Percentiles rank a stretch among this genome's conserved stretches.
Evolutionary conservation across 2,113 vertebrate species (phyloP).

Genomic region (Onychostoma macrolepis): DNA sequence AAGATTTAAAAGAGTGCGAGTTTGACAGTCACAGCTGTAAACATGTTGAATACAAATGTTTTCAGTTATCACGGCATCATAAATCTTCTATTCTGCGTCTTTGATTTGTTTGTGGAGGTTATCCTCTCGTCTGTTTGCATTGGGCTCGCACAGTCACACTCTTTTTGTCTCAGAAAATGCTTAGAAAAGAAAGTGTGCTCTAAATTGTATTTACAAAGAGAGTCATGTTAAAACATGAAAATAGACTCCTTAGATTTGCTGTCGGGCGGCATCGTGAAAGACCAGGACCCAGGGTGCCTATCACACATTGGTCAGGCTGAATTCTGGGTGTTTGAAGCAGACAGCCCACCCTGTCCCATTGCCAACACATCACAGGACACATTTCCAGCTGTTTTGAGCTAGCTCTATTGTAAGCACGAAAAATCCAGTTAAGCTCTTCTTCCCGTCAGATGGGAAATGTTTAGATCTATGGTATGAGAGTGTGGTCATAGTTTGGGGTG

Average conservation of each 20-base stretch:
- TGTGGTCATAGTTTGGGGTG: background rate
- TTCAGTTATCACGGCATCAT: background rate
- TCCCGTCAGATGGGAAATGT: background rate
- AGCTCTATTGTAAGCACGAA: background rate
- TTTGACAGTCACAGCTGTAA: background rate
- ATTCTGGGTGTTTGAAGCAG: background rate
- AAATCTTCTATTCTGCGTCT: background rate
- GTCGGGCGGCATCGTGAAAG: background rate
- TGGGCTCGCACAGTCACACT: background rate
- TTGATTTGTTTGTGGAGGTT: constrained; percentile 9
- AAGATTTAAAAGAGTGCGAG: background rate
- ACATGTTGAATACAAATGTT: background rate
- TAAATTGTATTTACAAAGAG: constrained; percentile 1
- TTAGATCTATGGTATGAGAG: background rate
- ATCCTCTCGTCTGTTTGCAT: background rate
- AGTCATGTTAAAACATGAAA: background rate
- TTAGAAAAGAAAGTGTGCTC: background rate
- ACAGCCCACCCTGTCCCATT: background rate
- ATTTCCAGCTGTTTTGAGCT: background rate
- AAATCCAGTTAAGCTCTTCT: background rate
- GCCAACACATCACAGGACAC: background rate
- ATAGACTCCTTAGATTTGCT: background rate
- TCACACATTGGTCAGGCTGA: background rate
- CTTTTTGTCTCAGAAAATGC: background rate
- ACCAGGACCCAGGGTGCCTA: background rate